Conservation (phyloP, 2,797 vertebrate species). For the Fratercula arctica region DNA sequence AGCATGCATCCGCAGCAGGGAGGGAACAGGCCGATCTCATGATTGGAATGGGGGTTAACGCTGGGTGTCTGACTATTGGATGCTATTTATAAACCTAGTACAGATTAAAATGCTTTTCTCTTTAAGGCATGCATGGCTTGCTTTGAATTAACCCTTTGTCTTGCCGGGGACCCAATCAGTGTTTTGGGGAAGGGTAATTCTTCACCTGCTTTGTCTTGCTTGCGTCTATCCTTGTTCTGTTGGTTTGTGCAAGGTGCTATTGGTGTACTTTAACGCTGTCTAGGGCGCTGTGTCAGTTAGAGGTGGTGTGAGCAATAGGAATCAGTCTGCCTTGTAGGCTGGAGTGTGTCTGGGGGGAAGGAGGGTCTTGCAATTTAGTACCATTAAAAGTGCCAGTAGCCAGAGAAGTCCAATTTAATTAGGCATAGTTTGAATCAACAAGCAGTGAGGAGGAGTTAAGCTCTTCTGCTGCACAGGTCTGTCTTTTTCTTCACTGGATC, state of each 20-base stretch:
- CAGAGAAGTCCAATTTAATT: not conserved
- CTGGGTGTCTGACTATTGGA: conserved; percentile 15
- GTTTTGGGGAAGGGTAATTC: not conserved
- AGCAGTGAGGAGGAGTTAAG: not conserved
- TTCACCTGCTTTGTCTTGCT: not conserved
- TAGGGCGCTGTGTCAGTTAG: not conserved
- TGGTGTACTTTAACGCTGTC: not conserved
- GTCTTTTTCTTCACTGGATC: not conserved
- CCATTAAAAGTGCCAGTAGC: not conserved
- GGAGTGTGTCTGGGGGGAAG: too few relatives aligned
- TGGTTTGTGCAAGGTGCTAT: not conserved
- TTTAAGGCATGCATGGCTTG: conserved; percentile 58
- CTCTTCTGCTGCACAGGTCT: not conserved
- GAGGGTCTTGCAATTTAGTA: not conserved
- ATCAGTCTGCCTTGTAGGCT: rapidly evolving
- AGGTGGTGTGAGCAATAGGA: not conserved
- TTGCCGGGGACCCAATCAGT: not conserved
- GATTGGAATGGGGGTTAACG: conserved; percentile 43
- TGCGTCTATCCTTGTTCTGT: rapidly evolving
- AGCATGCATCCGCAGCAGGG: not conserved
- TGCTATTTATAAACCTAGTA: conserved; percentile 62
- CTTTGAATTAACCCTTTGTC: conserved; percentile 51
- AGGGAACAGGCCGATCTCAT: not conserved
- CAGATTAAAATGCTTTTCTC: conserved; percentile 70
- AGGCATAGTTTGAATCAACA: not conserved